These are phyloP conservation scores for Melanotaenia nigrans DNA, from an alignment of 2,797 vertebrate genomes.

Conservation along the genomic window DNA sequence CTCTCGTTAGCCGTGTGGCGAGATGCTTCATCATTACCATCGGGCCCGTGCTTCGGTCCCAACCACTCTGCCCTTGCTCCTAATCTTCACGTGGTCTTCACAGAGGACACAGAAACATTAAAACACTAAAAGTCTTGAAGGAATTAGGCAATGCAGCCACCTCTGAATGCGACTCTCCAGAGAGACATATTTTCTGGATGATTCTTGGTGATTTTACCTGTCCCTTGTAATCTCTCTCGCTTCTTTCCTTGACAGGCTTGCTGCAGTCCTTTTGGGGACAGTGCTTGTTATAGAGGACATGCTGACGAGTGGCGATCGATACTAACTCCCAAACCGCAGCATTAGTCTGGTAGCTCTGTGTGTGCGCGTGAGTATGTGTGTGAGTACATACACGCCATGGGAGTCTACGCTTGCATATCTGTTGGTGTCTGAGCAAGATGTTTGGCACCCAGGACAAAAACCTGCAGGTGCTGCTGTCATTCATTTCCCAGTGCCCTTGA, in stretches of 20 bases:
- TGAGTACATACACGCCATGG: neutral
- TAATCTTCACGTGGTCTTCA: conserved; percentile 58
- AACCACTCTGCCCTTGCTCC: conserved; percentile 62
- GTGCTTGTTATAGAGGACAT: conserved; percentile 79
- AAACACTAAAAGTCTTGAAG: conserved; percentile 3
- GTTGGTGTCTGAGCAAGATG: conserved; percentile 46
- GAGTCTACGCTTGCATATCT: conserved; percentile 34
- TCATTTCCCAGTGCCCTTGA: conserved; percentile 70
- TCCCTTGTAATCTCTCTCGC: conserved; percentile 21
- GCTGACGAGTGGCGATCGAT: conserved; percentile 79
- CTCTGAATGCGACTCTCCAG: neutral
- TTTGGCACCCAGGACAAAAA: conserved; percentile 50
- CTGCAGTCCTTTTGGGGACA: conserved; percentile 76
- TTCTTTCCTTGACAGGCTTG: conserved; percentile 54
- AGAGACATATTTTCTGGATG: conserved; percentile 2
- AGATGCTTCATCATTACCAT: conserved; percentile 80
- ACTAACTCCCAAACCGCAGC: conserved; percentile 62
- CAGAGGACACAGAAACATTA: conserved; percentile 7
- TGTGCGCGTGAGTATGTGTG: neutral
- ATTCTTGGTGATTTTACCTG: conserved; percentile 27
- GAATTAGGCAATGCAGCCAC: conserved; percentile 41
- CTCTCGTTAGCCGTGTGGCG: conserved; percentile 75
- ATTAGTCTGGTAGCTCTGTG: conserved; percentile 51
- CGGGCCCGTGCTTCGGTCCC: conserved; percentile 47
- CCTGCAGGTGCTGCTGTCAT: conserved; percentile 54